These are phyloP conservation scores for Augiades crinisus DNA, from an alignment of 2,888 invertebrate species.

Conservation along the genomic window DNA sequence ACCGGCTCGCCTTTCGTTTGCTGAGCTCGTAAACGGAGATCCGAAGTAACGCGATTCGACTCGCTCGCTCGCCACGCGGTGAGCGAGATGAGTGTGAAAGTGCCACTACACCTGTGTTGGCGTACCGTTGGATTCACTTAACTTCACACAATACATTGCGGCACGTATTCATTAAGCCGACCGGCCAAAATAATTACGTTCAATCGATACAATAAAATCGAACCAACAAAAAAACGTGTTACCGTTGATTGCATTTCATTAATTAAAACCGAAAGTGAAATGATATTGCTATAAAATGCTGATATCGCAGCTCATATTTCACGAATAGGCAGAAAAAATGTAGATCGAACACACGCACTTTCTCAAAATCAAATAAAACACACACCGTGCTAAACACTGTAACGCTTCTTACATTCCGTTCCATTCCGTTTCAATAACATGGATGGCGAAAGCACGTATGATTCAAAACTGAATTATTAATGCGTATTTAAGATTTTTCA, in stretches of 20 bases:
- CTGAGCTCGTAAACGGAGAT: conserved; percentile 46
- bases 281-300: not conserved
- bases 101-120: conserved; percentile 57
- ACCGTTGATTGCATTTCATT: no score
- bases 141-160: conserved; percentile 49
- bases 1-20: conserved; percentile 44
- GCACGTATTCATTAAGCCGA: conserved; percentile 34
- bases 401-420: conserved; percentile 2
- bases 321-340: no score
- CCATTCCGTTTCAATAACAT: conserved; percentile 32
- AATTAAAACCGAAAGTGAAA: conserved; percentile 7
- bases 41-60: conserved; percentile 40
- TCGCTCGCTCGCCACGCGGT: conserved; percentile 27
- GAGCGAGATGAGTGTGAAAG: conserved; percentile 61
- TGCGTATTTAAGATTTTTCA: conserved; percentile 67
- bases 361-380: no score
- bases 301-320: no score
- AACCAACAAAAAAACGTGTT: not conserved
- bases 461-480: conserved; percentile 60
- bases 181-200: conserved; percentile 1
- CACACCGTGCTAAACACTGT: no score
- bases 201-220: not conserved
- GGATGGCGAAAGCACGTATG: conserved; percentile 67
- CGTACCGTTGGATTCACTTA: conserved; percentile 62
- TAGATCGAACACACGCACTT: conserved; percentile 5